These are phyloP conservation scores for Glyptemys insculpta DNA, from an alignment of 2,797 vertebrate species.

Conservation along the genomic window DNA sequence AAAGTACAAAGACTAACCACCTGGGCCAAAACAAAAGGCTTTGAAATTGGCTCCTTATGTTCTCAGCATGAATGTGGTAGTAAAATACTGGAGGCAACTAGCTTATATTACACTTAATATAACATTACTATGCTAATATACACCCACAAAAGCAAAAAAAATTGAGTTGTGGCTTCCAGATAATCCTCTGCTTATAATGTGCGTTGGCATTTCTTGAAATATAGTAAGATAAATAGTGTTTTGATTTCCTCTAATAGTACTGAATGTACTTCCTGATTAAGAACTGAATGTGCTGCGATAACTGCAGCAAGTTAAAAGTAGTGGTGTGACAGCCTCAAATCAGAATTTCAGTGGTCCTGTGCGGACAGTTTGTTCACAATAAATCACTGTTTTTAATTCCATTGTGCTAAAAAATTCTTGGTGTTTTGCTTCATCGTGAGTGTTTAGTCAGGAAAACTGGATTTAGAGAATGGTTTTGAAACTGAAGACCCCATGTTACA, in stretches of 20 bases:
- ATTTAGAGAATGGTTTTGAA: not conserved
- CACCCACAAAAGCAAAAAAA: not conserved
- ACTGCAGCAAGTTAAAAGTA: not conserved
- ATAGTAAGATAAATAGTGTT: not conserved
- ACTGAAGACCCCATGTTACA: not conserved
- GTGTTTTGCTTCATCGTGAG: not conserved
- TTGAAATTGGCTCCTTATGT: not conserved
- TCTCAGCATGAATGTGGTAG: not conserved
- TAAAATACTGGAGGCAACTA: not conserved
- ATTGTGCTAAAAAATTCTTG: not conserved
- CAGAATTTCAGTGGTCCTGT: not conserved
- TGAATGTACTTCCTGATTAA: slow-evolving; percentile 26
- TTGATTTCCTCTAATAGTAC: not conserved
- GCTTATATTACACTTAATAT: not conserved
- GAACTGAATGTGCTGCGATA: not conserved
- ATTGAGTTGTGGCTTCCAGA: not conserved
- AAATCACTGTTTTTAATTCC: not conserved
- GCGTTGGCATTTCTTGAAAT: not conserved
- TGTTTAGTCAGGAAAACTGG: not conserved
- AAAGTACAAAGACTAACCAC: not conserved
- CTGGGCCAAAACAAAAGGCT: not conserved
- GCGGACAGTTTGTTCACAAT: no score
- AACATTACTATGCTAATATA: not conserved
- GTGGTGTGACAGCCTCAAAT: not conserved
- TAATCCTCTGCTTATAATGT: not conserved